These are phyloP conservation scores for Andrena haemorrhoa DNA, from an alignment of 2,888 invertebrate genomes.

Conservation along the genomic window DNA sequence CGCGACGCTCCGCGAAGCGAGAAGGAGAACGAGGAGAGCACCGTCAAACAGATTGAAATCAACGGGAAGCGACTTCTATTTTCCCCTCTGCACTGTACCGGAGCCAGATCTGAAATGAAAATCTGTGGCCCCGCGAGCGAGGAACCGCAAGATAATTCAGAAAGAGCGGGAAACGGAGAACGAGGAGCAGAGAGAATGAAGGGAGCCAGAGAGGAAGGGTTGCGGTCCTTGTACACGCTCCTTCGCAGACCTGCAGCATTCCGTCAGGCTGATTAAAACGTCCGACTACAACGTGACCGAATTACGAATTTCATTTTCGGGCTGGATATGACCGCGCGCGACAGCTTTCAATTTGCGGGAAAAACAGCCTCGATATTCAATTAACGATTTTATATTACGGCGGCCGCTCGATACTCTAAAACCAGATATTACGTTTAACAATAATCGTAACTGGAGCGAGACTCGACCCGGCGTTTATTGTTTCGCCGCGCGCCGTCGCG, in stretches of 20 bases:
- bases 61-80: constrained; percentile 71
- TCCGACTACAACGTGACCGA: constrained; percentile 34
- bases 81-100: constrained; percentile 66
- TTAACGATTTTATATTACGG: constrained; percentile 25
- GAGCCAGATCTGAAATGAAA: constrained; percentile 81
- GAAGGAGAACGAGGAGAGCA: constrained; percentile 61
- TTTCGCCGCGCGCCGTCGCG: constrained; percentile 26
- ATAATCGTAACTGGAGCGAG: constrained; percentile 28
- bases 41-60: constrained; percentile 80
- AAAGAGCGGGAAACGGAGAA: constrained; percentile 25
- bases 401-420: background rate
- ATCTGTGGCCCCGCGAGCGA: constrained; percentile 75
- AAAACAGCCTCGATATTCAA: constrained; percentile 30
- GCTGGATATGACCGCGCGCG: background rate
- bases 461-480: constrained; percentile 44
- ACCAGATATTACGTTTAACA: constrained; percentile 19
- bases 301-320: constrained; percentile 49
- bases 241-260: constrained; percentile 35
- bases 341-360: constrained; percentile 26
- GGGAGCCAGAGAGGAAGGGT: constrained; percentile 3
- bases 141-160: constrained; percentile 71
- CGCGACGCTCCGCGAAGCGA: constrained; percentile 46
- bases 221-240: constrained; percentile 13
- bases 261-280: constrained; percentile 67
- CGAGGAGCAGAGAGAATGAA: constrained; percentile 4